Evolutionary conservation across 2,797 vertebrate genomes (phyloP), one percentile per base, ranked within the genome.

Genomic region (Peromyscus melanophrys): DNA sequence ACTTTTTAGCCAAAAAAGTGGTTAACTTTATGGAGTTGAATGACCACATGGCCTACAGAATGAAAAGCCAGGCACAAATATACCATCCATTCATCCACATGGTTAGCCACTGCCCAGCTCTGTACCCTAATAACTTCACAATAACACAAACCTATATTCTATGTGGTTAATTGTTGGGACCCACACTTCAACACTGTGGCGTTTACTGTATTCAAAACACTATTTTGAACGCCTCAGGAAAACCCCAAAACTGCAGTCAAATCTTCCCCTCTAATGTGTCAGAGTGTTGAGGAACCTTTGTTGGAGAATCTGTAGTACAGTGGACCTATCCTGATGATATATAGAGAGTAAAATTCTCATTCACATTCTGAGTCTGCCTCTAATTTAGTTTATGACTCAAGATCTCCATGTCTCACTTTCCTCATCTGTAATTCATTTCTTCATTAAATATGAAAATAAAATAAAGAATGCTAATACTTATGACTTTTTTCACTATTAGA

Each of bases 391-490:
- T 83, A 2, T 73, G 91, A 71, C 13, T 71, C 29, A 89, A 89
- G 25, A 34, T 85, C 21, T 91, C 43, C 23, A 37, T 43, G 25
- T 17, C 73, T 93, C 21, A 49, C 31, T 78, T 95, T 94, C 14
- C 37, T 89, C 23, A 81, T 27, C 19, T 85, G 17, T 82, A 78
- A 69, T 86, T 93, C 67, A 94, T 27, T 63, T 65, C 14, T 95
- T 84, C 43, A 71, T 55, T 90, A 94, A 86, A 86, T 89, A 17
- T 21, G 65, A 82, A 96, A 85, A 85, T 89, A 83, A 78, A 90
- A 86, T 89, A 84, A 86, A 78, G 52, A 5, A 55, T 86, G 31
- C n/a, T 76, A 40, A 61, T 19, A 67, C 13, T 87, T 83, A 93
- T 4, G 13, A 90, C 10, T 65, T 34, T 57, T 76, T 84, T 27